A percentile compares a stretch with the other conserved stretches of the same genome.
Evolutionary conservation across 1,140 invertebrate species (phyloP).

Genomic region (Nomia melanderi): DNA sequence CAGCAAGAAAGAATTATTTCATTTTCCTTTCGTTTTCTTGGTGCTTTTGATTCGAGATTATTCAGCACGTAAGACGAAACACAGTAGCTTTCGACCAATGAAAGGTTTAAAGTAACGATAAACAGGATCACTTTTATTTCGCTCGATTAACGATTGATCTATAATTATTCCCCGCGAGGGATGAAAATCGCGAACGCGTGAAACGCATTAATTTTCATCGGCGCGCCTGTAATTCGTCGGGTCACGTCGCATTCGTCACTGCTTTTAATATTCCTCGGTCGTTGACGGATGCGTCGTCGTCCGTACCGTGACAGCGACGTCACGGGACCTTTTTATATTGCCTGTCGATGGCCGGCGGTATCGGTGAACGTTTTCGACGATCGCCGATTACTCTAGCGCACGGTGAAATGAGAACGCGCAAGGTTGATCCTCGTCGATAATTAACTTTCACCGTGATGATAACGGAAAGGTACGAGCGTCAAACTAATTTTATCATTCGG

Average conservation of each 20-base stretch:
- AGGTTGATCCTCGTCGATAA: too few relatives aligned
- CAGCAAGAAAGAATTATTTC: not conserved
- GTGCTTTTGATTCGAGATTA: too few relatives aligned
- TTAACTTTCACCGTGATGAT: too few relatives aligned
- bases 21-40: too few relatives aligned
- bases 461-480: not conserved
- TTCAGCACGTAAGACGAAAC: too few relatives aligned
- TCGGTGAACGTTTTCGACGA: slow-evolving; percentile 20
- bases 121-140: too few relatives aligned
- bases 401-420: not conserved
- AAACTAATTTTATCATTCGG: not conserved
- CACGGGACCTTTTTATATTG: slow-evolving; percentile 40
- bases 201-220: slow-evolving; percentile 22
- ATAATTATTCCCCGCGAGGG: too few relatives aligned
- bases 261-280: slow-evolving; percentile 53
- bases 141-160: too few relatives aligned
- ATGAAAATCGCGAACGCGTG: slow-evolving; percentile 24
- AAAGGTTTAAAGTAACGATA: too few relatives aligned
- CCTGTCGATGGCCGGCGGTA: slow-evolving; percentile 9
- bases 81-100: too few relatives aligned
- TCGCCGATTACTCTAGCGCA: not conserved
- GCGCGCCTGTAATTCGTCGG: slow-evolving; percentile 45
- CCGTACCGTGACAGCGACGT: slow-evolving; percentile 20
- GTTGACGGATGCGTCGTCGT: slow-evolving; percentile 14
- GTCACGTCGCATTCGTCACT: slow-evolving; percentile 48